Percentiles rank a stretch among this genome's conserved stretches.
Conservation (phyloP, 2,797 vertebrate species). For the Gouania willdenowi region DNA sequence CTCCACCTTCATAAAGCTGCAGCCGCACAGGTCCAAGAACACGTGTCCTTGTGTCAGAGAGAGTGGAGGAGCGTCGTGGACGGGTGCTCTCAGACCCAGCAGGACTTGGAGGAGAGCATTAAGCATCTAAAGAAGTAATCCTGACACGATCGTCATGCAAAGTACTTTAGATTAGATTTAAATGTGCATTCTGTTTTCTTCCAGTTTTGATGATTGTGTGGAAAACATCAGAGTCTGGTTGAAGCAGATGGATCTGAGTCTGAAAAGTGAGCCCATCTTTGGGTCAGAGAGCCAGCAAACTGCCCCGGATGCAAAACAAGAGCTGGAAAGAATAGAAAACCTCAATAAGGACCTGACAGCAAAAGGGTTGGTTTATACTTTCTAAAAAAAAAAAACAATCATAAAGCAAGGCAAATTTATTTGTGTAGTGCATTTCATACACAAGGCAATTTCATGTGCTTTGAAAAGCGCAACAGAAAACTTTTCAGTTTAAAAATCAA, state of each 20-base stretch:
- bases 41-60: conserved; percentile 80
- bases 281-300: conserved; percentile 78
- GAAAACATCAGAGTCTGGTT: conserved; percentile 83
- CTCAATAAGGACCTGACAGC: conserved; percentile 84
- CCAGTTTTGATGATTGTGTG: conserved; percentile 84
- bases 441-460: too few relatives aligned
- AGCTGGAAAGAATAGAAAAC: conserved; percentile 85
- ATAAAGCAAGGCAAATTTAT: too few relatives aligned
- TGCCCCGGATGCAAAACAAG: conserved; percentile 80
- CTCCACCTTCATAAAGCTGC: conserved; percentile 80
- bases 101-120: conserved; percentile 80
- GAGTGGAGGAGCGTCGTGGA: conserved; percentile 82
- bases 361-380: too few relatives aligned
- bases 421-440: too few relatives aligned
- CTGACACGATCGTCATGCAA: too few relatives aligned
- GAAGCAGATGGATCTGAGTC: conserved; percentile 82
- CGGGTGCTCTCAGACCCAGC: conserved; percentile 79
- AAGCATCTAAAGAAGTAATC: conserved; percentile 74
- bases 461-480: too few relatives aligned
- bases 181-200: not conserved
- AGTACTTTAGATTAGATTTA: conserved; percentile 1
- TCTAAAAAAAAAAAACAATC: too few relatives aligned
- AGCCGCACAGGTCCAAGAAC: conserved; percentile 81
- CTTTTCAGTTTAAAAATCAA: too few relatives aligned
- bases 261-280: conserved; percentile 75